These are phyloP conservation scores for Stramonita haemastoma DNA, from an alignment of 2,888 invertebrate genomes.

Conservation along the genomic window DNA sequence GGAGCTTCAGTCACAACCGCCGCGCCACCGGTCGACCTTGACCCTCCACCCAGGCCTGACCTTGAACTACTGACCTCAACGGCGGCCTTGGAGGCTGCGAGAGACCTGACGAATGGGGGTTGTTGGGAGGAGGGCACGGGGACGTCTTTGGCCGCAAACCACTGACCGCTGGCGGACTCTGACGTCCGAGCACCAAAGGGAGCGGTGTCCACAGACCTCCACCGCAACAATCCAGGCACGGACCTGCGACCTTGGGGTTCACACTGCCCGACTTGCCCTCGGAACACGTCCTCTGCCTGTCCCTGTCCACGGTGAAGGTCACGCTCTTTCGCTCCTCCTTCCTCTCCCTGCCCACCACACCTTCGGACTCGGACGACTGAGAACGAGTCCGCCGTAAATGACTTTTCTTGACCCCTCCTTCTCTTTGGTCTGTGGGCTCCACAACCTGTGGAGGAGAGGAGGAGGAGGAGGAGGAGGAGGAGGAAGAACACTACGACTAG, in stretches of 20 bases:
- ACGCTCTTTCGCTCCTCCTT: slow-evolving; percentile 24
- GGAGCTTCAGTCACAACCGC: background rate
- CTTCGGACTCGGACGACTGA: background rate
- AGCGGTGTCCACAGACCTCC: background rate
- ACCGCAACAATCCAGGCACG: background rate
- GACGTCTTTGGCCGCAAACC: slow-evolving; percentile 20
- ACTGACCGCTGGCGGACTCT: background rate
- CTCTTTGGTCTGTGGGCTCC: background rate
- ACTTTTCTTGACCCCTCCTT: background rate
- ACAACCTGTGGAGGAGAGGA: background rate
- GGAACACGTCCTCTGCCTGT: background rate
- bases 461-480: too few species aligned
- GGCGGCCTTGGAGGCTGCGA: background rate
- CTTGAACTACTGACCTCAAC: slow-evolving; percentile 7
- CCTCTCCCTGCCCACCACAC: background rate
- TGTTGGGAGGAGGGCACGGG: background rate
- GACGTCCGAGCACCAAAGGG: background rate
- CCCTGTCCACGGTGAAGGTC: slow-evolving; percentile 1
- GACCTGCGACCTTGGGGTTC: background rate
- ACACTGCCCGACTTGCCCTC: background rate
- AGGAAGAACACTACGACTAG: background rate
- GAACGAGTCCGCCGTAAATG: background rate
- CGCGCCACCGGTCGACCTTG: background rate
- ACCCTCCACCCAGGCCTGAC: background rate
- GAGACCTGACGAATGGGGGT: background rate